These are phyloP conservation scores for Eremophila alpestris DNA, from an alignment of 2,797 vertebrate species.

Conservation along the genomic window DNA sequence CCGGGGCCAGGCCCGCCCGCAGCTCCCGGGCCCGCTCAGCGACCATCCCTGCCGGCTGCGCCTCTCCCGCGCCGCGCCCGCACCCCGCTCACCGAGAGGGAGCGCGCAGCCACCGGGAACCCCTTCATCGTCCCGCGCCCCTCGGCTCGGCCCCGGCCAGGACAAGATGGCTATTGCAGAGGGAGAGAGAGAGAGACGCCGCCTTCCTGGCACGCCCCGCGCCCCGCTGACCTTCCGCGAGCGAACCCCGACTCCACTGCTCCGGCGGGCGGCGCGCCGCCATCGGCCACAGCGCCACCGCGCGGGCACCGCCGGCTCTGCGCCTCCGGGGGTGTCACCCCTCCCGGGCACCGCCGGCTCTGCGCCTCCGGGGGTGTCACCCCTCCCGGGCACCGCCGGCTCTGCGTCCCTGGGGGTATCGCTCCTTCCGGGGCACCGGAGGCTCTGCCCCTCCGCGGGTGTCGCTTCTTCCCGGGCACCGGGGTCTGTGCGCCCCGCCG, in stretches of 20 bases:
- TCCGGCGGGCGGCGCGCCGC: neutral
- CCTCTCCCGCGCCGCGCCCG: accelerated
- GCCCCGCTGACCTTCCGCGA: neutral
- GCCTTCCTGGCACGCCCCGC: slow-evolving; percentile 4
- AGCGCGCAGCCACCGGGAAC: neutral
- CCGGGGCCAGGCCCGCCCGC: neutral
- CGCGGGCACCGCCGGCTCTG: neutral
- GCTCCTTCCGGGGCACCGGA: too few relatives aligned
- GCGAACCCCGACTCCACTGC: neutral
- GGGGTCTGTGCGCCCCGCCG: neutral
- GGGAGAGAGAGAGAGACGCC: neutral
- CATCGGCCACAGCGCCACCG: neutral
- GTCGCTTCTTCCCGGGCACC: too few relatives aligned
- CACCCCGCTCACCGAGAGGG: neutral
- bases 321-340: neutral
- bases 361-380: too few relatives aligned
- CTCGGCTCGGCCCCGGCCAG: neutral
- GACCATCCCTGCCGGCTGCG: accelerated
- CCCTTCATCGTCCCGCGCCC: slow-evolving; percentile 8
- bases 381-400: too few relatives aligned
- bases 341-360: too few relatives aligned
- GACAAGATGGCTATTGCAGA: neutral
- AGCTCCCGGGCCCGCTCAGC: too few relatives aligned
- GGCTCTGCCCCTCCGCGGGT: too few relatives aligned
- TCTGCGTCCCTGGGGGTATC: too few relatives aligned